A percentile compares a stretch with the other conserved stretches of the same genome.
These are phyloP conservation scores for Scleropages formosus DNA, from an alignment of 2,797 vertebrate genomes.

Conservation along the genomic window DNA sequence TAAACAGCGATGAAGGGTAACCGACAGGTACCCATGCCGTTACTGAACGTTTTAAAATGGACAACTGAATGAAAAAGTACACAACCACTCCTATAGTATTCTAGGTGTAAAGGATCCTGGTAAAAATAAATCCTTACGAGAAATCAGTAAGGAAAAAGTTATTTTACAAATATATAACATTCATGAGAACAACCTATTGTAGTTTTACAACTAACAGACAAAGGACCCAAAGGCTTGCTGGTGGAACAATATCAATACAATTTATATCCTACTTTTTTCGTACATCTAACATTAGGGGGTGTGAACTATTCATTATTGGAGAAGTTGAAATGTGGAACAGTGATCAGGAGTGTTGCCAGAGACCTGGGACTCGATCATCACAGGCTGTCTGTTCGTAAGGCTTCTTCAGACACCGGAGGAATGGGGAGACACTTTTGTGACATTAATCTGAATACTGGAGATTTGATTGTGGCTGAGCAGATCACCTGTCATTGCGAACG, in stretches of 20 bases:
- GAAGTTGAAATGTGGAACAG: constrained; percentile 35
- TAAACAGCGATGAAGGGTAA: background rate
- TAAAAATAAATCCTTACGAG: background rate
- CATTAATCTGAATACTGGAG: constrained; percentile 54
- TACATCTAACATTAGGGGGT: constrained; percentile 30
- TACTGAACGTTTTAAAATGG: background rate
- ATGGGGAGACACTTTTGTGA: constrained; percentile 48
- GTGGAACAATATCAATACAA: background rate
- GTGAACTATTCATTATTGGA: constrained; percentile 43
- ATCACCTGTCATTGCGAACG: too few species aligned
- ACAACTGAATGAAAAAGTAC: background rate
- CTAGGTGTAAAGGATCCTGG: background rate
- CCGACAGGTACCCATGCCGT: background rate
- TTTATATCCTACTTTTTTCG: background rate
- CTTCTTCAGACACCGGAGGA: constrained; percentile 50
- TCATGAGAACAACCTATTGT: too few species aligned
- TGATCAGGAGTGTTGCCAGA: constrained; percentile 54
- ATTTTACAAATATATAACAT: background rate
- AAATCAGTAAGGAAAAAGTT: too few species aligned
- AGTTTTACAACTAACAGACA: background rate
- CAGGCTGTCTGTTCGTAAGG: constrained; percentile 40
- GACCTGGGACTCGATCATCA: constrained; percentile 44
- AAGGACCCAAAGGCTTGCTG: constrained; percentile 22
- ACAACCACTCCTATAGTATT: background rate
- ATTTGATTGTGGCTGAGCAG: constrained; percentile 46